Evolutionary conservation across 2,888 invertebrate genomes (phyloP), one percentile per base, ranked within the genome.

Genomic region (Dinocampus coccinellae): DNA sequence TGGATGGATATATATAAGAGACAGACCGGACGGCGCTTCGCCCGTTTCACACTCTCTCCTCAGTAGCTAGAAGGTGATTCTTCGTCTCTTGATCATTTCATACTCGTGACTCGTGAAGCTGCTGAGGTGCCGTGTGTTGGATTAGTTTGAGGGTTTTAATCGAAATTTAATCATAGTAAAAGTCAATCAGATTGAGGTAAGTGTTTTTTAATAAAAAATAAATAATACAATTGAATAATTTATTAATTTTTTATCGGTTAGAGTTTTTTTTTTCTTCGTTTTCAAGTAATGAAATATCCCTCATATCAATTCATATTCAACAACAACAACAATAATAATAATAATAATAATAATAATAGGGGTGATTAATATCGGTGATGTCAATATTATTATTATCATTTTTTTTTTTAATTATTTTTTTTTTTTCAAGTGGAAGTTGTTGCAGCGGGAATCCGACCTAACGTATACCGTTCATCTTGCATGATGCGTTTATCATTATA

Each of bases 1-100:
- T 67, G 69, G 33, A 60, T 47, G 65, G 70, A 53, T 16, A 71
- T 80, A 84, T 86, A 87, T 87, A 87, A 85, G 86, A 87, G 82
- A 81, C 78, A 84, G 80, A 78, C 78, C 75, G 79, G 70, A 66
- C 80, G 79, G 76, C 80, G 82, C 79, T 79, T 83, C 82, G 85
- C 83, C 87, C 83, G 86, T 86, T 87, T 85, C 83, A 84, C 83
- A 85, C 84, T 85, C 84, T 83, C 82, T 82, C 81, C 85, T 81
- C 79, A 78, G 77, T 77, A 76, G 68, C 66, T 72, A 69, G 75
- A 63, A 61, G 72, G 69, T 69, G 26, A 42, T 52, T 66, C 42
- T 64, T 39, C 67, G 16, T 75, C 71, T 75, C 73, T 74, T 60
- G 72, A 55, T 58, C 62, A 60, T 36, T 73, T 13, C 6, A 36